Base-by-base conservation (phyloP, 2,113 vertebrate species). In the Chinchilla lanigera region DNA sequence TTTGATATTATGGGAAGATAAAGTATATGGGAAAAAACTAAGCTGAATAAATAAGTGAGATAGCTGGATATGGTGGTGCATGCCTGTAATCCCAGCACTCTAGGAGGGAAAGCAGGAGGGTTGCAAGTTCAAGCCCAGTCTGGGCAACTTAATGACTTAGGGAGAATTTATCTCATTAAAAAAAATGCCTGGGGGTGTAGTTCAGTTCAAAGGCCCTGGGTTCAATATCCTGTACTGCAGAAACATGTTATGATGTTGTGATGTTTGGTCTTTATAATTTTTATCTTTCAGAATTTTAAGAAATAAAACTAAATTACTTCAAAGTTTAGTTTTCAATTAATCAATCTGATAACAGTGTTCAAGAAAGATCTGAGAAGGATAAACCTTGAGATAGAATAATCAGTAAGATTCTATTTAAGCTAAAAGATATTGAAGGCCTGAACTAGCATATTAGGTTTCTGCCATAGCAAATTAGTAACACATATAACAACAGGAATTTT, bases 231-330 rank as follows among this genome's bases (percentile, higher is more conserved):
- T 50, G 28, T 30, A 30, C 30, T 7, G 28, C 9, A 16, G 17
- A 78, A 33, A 38, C 38, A 26, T 77, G 30, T 54, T 92, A 75
- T 86, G 33, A 82, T 44, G 1, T 38, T 73, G 38, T n/a, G 24
- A 4, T 30, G 4, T 1, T 87, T 80, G 33, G 19, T 87, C 14
- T 71, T 54, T 65, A 41, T 93, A 90, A 61, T 22, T 44, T 41
- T 35, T 33, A 77, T 22, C 16, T 63, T 91, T 60, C 3, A 60
- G 90, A 38, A 20, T 56, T 69, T 92, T 84, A 85, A 80, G n/a
- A 87, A 89, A 38, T 33, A 86, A 71, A 95, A 87, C 5, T 63
- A 67, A 75, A 54, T 85, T 60, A 80, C 2, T 95, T 87, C 83
- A 78, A 95, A 58, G 38, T 82, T 83, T 83, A 44, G n/a, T 86